Evolutionary conservation across 2,888 invertebrate species (phyloP), one percentile per base, ranked within the genome.

Genomic region (Latrodectus elegans): DNA sequence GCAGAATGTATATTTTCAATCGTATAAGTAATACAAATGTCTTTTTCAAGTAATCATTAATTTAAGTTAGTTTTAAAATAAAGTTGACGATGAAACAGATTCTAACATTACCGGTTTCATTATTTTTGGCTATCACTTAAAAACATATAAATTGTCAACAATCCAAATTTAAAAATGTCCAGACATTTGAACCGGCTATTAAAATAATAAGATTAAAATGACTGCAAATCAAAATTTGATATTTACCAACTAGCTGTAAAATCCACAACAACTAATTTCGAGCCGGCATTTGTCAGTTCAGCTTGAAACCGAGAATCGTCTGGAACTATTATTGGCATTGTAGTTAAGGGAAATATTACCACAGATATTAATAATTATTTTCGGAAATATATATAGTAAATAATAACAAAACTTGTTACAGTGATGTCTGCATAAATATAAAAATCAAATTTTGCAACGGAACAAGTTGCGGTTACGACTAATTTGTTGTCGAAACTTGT

Each of bases 171-270:
- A 38, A 38, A 38, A 38, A 38, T 38, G 4, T 38, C 38, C 6
- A 38, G 4, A 38, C 4, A 6, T 38, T 38, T 38, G 38, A 38
- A 38, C 38, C 38, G 4, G 38, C 4, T 38, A 3, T 8, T 38
- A 38, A 38, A 38, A 6, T 38, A 38, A 38, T 38, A 38, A 38
- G 38, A 38, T 38, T 38, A 38, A 38, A 6, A 11, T 60, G 12
- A 11, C 14, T 60, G 14, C 12, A 11, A 10, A 60, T 60, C 60
- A 60, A 60, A 60, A 38, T 38, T 38, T 38, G 38, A 38, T 38
- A 91, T 93, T 94, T 92, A 97, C 98, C 98, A 98, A 91, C 95
- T 95, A 80, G 98, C 98, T 89, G 97, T 97, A 92, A 97, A 99
- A 93, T 99, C 98, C 9, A 96, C 98, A 71, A 99, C 96, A 71